Evolutionary conservation across 2,888 invertebrate species (phyloP), one percentile per base, ranked within the genome.

Genomic region (Ommatoiulus sabulosus): DNA sequence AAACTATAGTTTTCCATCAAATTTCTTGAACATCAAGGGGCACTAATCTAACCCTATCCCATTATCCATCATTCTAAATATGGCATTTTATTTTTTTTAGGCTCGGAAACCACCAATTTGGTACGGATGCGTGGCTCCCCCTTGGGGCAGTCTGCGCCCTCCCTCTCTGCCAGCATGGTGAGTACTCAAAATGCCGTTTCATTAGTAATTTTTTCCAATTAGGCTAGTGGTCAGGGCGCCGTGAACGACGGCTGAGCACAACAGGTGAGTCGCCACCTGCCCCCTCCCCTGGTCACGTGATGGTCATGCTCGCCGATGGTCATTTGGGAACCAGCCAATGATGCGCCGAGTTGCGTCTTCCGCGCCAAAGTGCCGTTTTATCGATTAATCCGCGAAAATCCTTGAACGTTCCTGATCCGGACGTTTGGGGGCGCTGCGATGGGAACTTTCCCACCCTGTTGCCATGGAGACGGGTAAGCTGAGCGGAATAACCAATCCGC

Each of bases 101-200:
- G 85, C n/a, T 85, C 88, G 43, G 72, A 20, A 57, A 57, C 92
- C 17, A 92, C 93, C n/a, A 98, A 98, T 93, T 94, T 98, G 91
- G 94, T 97, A 92, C 96, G 97, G 90, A 96, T 98, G 95, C 95
- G 97, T 91, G 96, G 96, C 92, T 97, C 97, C 8, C 95, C 96
- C 88, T 95, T 98, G 91, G 98, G 98, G 88, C 98, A 98, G 93
- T 98, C 98, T 2, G 98, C 98, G 90, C 98, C 98, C 87, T 97
- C 97, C 88, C 94, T 98, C 90, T 97, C 97, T n/a, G 93, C 93
- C 88, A 92, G 92, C 89, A 91, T 92, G 92, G 93, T 93, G 91
- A 91, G 92, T 91, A n/a, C 57, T 6, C 6, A 1, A 63, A 63
- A 63, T 5, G 57, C 72, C 0, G 8, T 72, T 72, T 72, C 72